Conservation (phyloP, 2,113 vertebrate genomes). For the Ailurus styani region DNA sequence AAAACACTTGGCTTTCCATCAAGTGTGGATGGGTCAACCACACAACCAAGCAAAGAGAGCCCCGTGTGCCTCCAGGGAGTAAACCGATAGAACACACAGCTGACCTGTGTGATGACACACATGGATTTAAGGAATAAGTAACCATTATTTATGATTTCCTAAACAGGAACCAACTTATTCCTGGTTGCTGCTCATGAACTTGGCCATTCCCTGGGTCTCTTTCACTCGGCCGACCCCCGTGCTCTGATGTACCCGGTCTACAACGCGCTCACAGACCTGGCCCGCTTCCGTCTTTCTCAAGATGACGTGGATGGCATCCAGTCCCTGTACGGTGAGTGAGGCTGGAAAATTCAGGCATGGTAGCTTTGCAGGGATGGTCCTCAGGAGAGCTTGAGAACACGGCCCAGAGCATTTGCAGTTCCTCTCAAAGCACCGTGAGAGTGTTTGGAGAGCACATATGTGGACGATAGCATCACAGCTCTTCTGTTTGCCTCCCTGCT, state of each 20-base stretch:
- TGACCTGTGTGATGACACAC: background rate
- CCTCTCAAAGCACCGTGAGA: background rate
- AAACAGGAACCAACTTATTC: slow-evolving; percentile 84
- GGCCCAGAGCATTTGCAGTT: background rate
- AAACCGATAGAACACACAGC: background rate
- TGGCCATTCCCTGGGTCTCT: slow-evolving; percentile 88
- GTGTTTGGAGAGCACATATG: background rate
- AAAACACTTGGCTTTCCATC: background rate
- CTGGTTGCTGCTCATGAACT: slow-evolving; percentile 88
- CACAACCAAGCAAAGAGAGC: background rate
- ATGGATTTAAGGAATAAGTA: background rate
- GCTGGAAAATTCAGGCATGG: background rate
- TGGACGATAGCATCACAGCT: background rate
- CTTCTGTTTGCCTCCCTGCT: background rate
- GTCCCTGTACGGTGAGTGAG: slow-evolving; percentile 82
- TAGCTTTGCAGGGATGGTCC: background rate
- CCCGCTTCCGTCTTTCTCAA: slow-evolving; percentile 76
- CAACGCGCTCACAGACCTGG: slow-evolving; percentile 61
- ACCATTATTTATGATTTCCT: background rate
- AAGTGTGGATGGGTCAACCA: background rate
- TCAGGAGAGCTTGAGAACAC: background rate
- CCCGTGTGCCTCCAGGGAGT: background rate
- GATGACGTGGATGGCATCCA: slow-evolving; percentile 87
- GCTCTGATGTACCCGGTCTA: slow-evolving; percentile 88
- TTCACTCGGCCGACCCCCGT: slow-evolving; percentile 78